Base-by-base conservation (phyloP, 2,113 vertebrate species). In the Motacilla alba region DNA sequence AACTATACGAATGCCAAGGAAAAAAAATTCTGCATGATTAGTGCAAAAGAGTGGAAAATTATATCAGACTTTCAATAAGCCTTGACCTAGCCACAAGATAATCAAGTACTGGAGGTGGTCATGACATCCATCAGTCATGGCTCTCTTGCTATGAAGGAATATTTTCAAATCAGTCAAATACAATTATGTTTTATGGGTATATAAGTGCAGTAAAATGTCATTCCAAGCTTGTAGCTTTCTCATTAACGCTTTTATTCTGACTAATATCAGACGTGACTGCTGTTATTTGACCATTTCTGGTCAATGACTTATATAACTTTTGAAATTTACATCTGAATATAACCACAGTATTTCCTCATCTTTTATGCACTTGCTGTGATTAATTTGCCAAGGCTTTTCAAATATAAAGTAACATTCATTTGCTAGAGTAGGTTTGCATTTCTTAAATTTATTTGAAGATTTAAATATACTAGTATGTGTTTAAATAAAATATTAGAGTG, bases 1-100 rank as follows among this genome's bases (percentile, higher is more conserved):
- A 83, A 46, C 9, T 30, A 35, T 55, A 35, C 37, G 21, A 88
- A 83, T 8, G 0, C 13, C 18, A 58, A 66, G 9, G 10, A n/a
- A 44, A 77, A 49, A 21, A 21, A 41, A 60, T 64, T 79, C 75
- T 76, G 26, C 15, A 24, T 41, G 31, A 55, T 43, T 84, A 89
- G 70, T 83, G 86, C 70, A 94, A 81, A 94, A 69, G 47, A 37
- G 44, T 83, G 59, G 66, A 69, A 96, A 96, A 95, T 90, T 91
- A 19, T 80, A 83, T 88, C 35, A 86, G 66, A 78, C 43, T 93
- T 50, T 56, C 83, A 87, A 89, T 75, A 31, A 95, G 43, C 74
- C 81, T 87, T 94, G 75, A 91, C 50, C 68, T 68, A 82, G 5
- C 69, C 50, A n/a, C 47, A 10, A 23, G 62, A 0, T 70, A 85